These are phyloP conservation scores for Mya arenaria DNA, from an alignment of 1,140 invertebrate genomes.

Conservation along the genomic window DNA sequence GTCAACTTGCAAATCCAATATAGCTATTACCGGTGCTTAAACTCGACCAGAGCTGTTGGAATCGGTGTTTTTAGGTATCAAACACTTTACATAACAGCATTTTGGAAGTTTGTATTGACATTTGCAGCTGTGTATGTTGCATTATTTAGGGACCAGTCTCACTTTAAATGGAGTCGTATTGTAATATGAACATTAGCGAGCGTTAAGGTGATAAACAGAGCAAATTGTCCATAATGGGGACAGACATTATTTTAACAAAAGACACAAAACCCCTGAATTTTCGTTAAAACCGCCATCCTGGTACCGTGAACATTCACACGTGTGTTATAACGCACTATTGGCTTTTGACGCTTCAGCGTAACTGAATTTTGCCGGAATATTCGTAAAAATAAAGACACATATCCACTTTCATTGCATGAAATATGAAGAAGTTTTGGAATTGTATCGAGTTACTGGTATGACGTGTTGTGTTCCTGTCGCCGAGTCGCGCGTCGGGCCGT, in stretches of 20 bases:
- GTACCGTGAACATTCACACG: too few species aligned
- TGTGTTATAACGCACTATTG: constrained; percentile 48
- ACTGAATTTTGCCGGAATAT: constrained; percentile 30
- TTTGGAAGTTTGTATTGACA: neutral
- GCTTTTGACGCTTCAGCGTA: constrained; percentile 45
- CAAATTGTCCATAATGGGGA: constrained; percentile 44
- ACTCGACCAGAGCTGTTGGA: neutral
- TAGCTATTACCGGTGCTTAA: neutral
- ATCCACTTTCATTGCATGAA: constrained; percentile 26
- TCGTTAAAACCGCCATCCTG: too few species aligned
- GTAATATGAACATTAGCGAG: constrained; percentile 18
- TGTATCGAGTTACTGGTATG: neutral
- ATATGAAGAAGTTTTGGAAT: constrained; percentile 17
- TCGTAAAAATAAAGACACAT: constrained; percentile 32
- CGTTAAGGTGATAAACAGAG: constrained; percentile 37
- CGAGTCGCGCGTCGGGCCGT: constrained; percentile 19
- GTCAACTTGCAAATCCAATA: neutral
- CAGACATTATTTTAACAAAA: constrained; percentile 50
- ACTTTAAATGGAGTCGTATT: constrained; percentile 42
- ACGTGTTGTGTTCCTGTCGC: constrained; percentile 31
- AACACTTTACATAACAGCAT: too few species aligned
- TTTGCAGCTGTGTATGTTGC: neutral
- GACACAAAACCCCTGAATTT: too few species aligned
- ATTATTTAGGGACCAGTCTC: constrained; percentile 35
- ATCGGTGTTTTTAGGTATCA: too few species aligned